A percentile compares a stretch with the other conserved stretches of the same genome.
Conservation (phyloP, 1,140 invertebrate species). For the Drosophila serrata region DNA sequence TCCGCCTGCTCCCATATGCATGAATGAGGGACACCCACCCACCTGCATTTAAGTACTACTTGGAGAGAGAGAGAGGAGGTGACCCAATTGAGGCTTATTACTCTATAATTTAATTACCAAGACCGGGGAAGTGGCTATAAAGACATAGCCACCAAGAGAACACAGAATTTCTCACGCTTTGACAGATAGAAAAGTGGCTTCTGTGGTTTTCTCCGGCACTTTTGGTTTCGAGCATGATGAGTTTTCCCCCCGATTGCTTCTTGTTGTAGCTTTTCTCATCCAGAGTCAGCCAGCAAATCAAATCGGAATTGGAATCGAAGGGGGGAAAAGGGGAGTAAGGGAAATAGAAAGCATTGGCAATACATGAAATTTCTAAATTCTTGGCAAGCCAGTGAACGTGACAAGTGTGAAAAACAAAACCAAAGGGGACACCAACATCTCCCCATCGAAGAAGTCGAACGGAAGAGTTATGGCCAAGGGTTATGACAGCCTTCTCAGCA, state of each 20-base stretch:
- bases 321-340: not conserved
- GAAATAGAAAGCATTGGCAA: constrained; percentile 74
- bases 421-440: constrained; percentile 27
- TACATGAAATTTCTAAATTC: constrained; percentile 76
- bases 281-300: constrained; percentile 35
- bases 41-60: constrained; percentile 56
- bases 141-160: constrained; percentile 12
- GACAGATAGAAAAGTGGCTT: constrained; percentile 46
- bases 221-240: constrained; percentile 70
- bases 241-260: constrained; percentile 46
- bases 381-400: constrained; percentile 67
- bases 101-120: constrained; percentile 70
- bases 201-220: constrained; percentile 42
- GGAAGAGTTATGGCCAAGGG: constrained; percentile 34
- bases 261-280: constrained; percentile 32
- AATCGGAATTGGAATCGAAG: constrained; percentile 43
- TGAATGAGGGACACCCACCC: constrained; percentile 32
- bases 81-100: constrained; percentile 78
- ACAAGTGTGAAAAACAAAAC: constrained; percentile 56
- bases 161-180: constrained; percentile 53
- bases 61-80: constrained; percentile 33
- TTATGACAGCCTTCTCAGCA: constrained; percentile 16
- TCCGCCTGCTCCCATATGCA: constrained; percentile 33
- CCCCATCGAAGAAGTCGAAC: constrained; percentile 4
- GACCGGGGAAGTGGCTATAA: not conserved